phyloP scores from a whole-genome alignment of 2,888 invertebrate genomes.

The Unio pictorum region DNA sequence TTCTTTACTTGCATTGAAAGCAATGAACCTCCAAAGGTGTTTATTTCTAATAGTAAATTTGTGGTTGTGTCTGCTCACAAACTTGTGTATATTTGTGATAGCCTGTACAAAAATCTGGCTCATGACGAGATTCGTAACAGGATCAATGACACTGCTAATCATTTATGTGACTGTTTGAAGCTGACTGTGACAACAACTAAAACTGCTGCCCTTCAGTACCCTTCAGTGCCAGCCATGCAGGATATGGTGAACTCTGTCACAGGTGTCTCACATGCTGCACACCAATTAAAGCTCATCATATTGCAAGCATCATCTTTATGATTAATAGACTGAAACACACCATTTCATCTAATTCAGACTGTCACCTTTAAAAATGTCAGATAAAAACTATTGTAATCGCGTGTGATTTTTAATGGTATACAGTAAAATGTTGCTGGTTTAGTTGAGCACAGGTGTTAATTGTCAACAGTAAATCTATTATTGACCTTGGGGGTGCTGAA shows the following conservation, averaged over 20 bases:
- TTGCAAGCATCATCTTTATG: conserved; percentile 58
- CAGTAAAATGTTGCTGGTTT: too few relatives aligned
- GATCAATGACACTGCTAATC: conserved; percentile 65
- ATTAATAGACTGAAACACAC: neutral
- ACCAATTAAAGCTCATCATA: conserved; percentile 79
- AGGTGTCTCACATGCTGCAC: conserved; percentile 87
- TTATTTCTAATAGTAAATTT: conserved; percentile 94
- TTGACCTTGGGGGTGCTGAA: too few relatives aligned
- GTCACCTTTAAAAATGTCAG: too few relatives aligned
- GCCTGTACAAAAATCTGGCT: conserved; percentile 87
- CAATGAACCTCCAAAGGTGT: conserved; percentile 92
- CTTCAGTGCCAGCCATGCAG: conserved; percentile 90
- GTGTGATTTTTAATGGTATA: too few relatives aligned
- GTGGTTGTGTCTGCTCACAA: conserved; percentile 95
- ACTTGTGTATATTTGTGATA: conserved; percentile 94
- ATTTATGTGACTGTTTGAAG: conserved; percentile 67
- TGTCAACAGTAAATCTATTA: too few relatives aligned
- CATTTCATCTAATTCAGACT: too few relatives aligned
- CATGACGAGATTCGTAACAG: conserved; percentile 79
- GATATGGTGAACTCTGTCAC: conserved; percentile 95
- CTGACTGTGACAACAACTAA: conserved; percentile 89
- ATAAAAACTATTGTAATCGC: too few relatives aligned
- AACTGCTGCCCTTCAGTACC: conserved; percentile 91
- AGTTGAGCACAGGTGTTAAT: too few relatives aligned
- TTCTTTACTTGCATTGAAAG: conserved; percentile 92